Base-by-base conservation (phyloP, 2,113 vertebrate species). In the Muscicapa adusta region DNA sequence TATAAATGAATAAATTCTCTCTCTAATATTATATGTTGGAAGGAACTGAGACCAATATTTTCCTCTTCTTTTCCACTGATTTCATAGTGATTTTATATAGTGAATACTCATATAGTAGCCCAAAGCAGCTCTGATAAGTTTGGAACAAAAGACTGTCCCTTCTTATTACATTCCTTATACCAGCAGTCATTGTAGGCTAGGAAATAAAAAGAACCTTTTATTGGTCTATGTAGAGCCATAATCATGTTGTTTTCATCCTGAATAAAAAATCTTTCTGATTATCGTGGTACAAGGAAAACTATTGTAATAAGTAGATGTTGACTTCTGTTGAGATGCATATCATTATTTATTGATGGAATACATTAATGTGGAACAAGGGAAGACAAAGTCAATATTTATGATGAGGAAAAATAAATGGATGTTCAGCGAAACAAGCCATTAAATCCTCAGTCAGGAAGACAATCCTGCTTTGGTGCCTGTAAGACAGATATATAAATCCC, bases 311-410 rank as follows among this genome's bases (percentile, higher is more conserved):
- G 54, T 68, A 79, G 24, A 80, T 71, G 48, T 51, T 76, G 60
- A 91, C 38, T 91, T 94, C 45, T 81, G 45, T 84, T 91, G 73
- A 87, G 70, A 77, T 78, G 24, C 36, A 71, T 84, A 66, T 84
- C 47, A 82, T 94, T 91, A 91, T 80, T 95, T 94, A 94, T 89
- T 81, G 68, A 91, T 91, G 60, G 67, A 91, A 93, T 88, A 58
- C 45, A 74, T 85, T 85, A 85, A 83, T 38, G 29, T 28, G 33
- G 54, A 93, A 95, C 45, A 85, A 89, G n/a, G n/a, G 23, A 91
- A 93, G 62, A 78, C 31, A 91, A 93, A 95, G 65, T 72, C 89
- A 78, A 57, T 91, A 95, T 82, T 95, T 93, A 90, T 62, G 36
- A 81, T 85, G 10, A 76, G 26, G 45, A 73, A 90, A 72, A 91